Percentiles rank a stretch among this genome's conserved stretches.
phyloP scores from a whole-genome alignment of 2,888 invertebrate species.

The Galerucella calmariensis region DNA sequence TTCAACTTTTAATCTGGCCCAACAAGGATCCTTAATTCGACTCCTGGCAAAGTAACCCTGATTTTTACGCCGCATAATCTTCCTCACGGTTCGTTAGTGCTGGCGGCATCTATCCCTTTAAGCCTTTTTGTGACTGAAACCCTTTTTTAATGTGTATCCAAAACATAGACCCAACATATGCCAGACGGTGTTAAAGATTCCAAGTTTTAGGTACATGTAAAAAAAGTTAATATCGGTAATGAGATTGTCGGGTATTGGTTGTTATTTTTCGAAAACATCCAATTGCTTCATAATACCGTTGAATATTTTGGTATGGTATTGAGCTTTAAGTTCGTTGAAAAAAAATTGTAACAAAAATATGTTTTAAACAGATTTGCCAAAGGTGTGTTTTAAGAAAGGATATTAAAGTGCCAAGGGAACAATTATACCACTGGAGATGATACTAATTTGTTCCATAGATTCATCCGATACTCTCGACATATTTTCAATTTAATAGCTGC shows the following conservation, averaged over 20 bases:
- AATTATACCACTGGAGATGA: too few relatives aligned
- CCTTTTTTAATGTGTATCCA: conserved; percentile 27
- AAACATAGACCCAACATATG: conserved; percentile 16
- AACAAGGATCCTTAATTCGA: conserved; percentile 42
- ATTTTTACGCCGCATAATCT: conserved; percentile 40
- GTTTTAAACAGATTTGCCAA: too few relatives aligned
- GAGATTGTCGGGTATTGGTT: background rate
- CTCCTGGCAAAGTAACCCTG: conserved; percentile 39
- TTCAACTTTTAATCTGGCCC: conserved; percentile 42
- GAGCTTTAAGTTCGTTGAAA: too few relatives aligned
- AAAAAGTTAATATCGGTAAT: conserved; percentile 1
- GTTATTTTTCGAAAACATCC: background rate
- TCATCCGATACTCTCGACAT: too few relatives aligned
- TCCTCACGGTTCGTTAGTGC: conserved; percentile 33
- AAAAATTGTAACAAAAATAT: too few relatives aligned
- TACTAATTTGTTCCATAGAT: too few relatives aligned
- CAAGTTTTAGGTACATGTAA: too few relatives aligned
- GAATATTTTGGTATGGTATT: background rate
- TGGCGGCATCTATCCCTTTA: conserved; percentile 29
- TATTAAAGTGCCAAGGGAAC: too few relatives aligned
- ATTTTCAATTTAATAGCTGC: too few relatives aligned
- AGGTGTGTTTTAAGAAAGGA: too few relatives aligned
- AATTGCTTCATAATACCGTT: too few relatives aligned
- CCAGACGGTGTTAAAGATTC: conserved; percentile 7
- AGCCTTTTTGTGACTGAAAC: conserved; percentile 21